Base-by-base conservation (phyloP, 1,140 invertebrate genomes). In the Arion vulgaris region DNA sequence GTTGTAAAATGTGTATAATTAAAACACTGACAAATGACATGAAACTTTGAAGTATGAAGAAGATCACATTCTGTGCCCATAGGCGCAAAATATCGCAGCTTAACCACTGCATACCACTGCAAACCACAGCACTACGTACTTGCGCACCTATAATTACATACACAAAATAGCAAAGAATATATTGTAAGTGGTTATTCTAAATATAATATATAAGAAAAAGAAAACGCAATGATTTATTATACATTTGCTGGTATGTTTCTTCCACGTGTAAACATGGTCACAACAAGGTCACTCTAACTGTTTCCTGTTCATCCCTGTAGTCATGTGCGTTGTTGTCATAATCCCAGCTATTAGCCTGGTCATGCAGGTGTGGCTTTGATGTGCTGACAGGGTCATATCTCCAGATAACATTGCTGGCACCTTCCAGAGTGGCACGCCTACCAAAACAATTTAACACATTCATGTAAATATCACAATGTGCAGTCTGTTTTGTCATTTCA, bases 261-360 rank as follows among this genome's bases (percentile, higher is more conserved):
- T n/a, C n/a, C n/a, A n/a, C n/a, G n/a, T n/a, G n/a, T n/a, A n/a
- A n/a, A n/a, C 26, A 57, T 4, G 9, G 53, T 71, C 66, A 80
- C 28, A 80, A 49, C 11, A 80, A 36, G 1, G 78, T 80, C 39
- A 80, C 78, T 80, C 78, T 69, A 23, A 80, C 78, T 26, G 62
- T 41, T 39, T 69, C 41, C 41, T 80, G 66, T 38, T 80, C 78
- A 19, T 71, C 62, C 11, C 32, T 45, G 26, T 19, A 17, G 7
- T 71, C 78, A 41, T 7, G 15, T 4, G 9, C 34, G 4, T 45
- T 26, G 4, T 49, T 11, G 7, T 62, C 26, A 23, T 66, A 26
- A 1, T 32, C 9, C 74, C 32, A 32, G n/a, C n/a, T n/a, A 1
- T 34, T 45, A 1, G 41, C 1, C 2, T 32, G 28, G 34, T 78